These are phyloP conservation scores for Mus spicilegus DNA, from an alignment of 2,113 vertebrate genomes.

Conservation along the genomic window DNA sequence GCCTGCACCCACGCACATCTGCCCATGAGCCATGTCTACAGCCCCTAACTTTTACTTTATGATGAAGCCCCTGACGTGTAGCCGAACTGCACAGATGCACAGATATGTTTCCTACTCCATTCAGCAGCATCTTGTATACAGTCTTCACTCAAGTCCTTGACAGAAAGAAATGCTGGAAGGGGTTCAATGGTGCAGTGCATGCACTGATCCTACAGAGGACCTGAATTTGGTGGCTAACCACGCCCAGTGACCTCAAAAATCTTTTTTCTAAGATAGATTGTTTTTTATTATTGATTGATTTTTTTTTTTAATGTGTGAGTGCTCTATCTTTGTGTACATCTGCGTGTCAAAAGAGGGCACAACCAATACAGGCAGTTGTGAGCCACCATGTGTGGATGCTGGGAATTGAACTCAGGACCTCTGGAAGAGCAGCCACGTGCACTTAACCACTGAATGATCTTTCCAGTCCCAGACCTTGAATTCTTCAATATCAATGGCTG, in stretches of 20 bases:
- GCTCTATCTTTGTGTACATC: neutral
- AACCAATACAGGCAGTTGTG: neutral
- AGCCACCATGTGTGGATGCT: neutral
- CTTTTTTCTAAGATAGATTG: neutral
- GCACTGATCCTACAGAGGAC: neutral
- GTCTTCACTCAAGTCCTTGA: conserved; percentile 52
- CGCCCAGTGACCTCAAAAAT: neutral
- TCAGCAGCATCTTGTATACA: conserved; percentile 6
- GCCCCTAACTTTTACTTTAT: neutral
- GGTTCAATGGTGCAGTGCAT: neutral
- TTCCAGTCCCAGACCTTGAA: neutral
- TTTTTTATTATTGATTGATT: neutral
- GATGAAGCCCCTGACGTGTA: neutral
- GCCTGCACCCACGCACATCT: too few species aligned
- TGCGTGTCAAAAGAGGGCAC: neutral
- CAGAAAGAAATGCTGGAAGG: conserved; percentile 48
- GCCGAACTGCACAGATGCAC: conserved; percentile 29
- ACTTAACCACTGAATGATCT: neutral
- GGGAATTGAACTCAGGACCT: neutral
- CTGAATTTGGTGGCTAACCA: neutral
- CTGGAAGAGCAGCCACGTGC: neutral
- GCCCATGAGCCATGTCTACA: neutral
- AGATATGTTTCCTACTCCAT: conserved; percentile 30
- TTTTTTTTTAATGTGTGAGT: neutral
- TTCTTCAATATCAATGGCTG: conserved; percentile 41